Evolutionary conservation across 2,888 invertebrate species (phyloP), one percentile per base, ranked within the genome.

Genomic region (Sarcophaga caerulescens): DNA sequence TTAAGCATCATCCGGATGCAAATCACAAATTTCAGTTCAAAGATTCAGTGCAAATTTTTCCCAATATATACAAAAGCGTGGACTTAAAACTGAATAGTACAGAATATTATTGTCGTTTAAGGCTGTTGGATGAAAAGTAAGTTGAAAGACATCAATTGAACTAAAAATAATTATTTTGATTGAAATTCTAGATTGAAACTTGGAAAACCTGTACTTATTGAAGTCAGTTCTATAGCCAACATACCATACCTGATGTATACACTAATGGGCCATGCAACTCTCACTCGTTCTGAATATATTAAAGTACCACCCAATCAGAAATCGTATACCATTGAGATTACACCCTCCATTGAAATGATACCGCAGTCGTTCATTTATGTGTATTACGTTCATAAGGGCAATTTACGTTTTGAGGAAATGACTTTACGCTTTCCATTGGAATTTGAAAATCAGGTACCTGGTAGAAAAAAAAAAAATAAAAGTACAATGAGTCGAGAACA

Each of bases 1-100:
- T 80, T 76, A 75, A 80, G n/a, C 60, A 84, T 52, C 94, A 91
- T 3, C 3, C 45, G 14, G 23, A 65, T 47, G 81, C 21, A 8
- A 23, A 76, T 17, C 65, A 80, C 62, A 2, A 17, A 11, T 84
- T 84, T 76, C 12, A 75, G 21, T 84, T 45, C 57, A 63, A 75
- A 19, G 60, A 77, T n/a, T 70, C 76, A 3, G 60, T 23, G 4
- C 12, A 4, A 11, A 21, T 0, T 1, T 44, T 80, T 2, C 23
- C 71, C 4, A 63, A 62, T 77, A 81, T 85, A 17, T 77, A 44
- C 3, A 14, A 25, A 5, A 17, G 57, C n/a, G 4, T 14, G 4
- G 17, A n/a, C 19, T 47, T 71, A 17, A 76, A 14, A 45, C 19
- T 66, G 3, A 84, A 68, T 44, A 75, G 35, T 19, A 66, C 79